Evolutionary conservation across 2,888 invertebrate genomes (phyloP).

Genomic region (Ephialtes manifestator): DNA sequence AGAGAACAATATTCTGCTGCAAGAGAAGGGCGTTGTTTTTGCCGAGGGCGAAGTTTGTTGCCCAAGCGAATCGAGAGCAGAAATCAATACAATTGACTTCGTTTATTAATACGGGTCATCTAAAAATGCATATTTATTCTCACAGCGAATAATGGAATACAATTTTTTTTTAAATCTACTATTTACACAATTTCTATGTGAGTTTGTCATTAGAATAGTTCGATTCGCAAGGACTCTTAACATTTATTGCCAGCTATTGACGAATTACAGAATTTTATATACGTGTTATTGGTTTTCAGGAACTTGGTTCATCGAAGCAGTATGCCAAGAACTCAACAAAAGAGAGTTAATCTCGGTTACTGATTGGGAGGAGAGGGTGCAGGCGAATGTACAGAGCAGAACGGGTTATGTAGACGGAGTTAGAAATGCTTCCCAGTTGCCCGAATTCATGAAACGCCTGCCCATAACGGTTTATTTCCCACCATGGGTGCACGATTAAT

Average conservation of each 20-base stretch:
- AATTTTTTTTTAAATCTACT: too few relatives aligned
- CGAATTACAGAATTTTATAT: background rate
- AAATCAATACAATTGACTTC: too few relatives aligned
- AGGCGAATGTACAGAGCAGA: conserved; percentile 53
- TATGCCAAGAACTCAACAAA: conserved; percentile 73
- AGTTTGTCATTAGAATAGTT: too few relatives aligned
- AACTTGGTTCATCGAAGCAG: conserved; percentile 78
- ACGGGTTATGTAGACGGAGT: conserved; percentile 26
- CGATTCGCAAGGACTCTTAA: background rate
- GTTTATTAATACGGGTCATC: too few relatives aligned
- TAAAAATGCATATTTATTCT: too few relatives aligned
- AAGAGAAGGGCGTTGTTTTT: too few relatives aligned
- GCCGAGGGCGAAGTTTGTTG: too few relatives aligned
- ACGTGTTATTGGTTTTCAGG: conserved; percentile 66
- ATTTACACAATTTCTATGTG: too few relatives aligned
- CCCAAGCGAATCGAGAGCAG: too few relatives aligned
- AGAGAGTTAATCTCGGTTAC: conserved; percentile 56
- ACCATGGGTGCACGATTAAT: conserved; percentile 13
- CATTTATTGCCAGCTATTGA: background rate
- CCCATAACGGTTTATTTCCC: conserved; percentile 48
- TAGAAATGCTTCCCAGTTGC: conserved; percentile 47
- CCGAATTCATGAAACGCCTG: conserved; percentile 37
- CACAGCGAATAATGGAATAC: too few relatives aligned
- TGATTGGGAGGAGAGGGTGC: conserved; percentile 62
- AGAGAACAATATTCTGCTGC: background rate